A percentile compares a stretch with the other conserved stretches of the same genome.
These are phyloP conservation scores for Dynastes maya DNA, from an alignment of 2,888 invertebrate species.

Conservation along the genomic window DNA sequence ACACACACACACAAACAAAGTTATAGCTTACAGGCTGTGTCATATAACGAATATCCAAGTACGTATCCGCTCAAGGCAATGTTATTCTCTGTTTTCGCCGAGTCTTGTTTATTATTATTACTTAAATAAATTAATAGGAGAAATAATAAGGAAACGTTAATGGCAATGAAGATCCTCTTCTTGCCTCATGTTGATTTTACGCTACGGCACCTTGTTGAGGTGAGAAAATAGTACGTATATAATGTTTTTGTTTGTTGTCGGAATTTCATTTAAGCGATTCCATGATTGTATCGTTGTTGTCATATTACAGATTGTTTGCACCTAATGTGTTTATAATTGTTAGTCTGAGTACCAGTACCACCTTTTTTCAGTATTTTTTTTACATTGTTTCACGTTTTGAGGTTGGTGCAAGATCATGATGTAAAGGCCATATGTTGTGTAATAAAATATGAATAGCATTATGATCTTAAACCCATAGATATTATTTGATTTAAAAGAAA, in stretches of 20 bases:
- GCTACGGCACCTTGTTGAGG: neutral
- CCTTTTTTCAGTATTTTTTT: neutral
- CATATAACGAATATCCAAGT: neutral
- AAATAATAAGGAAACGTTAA: constrained; percentile 33
- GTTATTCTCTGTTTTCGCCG: neutral
- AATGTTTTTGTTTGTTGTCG: neutral
- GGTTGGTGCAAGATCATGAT: neutral
- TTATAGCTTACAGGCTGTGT: neutral
- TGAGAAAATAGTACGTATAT: neutral
- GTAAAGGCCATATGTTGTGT: no score
- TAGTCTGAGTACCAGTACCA: neutral
- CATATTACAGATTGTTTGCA: neutral
- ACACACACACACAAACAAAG: neutral
- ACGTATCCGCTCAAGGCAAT: constrained; percentile 30
- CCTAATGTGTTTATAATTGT: constrained; percentile 15
- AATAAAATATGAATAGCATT: no score
- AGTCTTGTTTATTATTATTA: constrained; percentile 32
- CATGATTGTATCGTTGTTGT: neutral
- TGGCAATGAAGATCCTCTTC: constrained; percentile 3
- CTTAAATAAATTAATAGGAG: constrained; percentile 31
- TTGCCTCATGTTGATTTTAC: constrained; percentile 11
- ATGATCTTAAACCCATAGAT: no score
- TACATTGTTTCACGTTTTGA: neutral
- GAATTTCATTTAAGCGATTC: neutral
- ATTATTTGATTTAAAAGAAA: no score